Percentiles rank a stretch among this genome's conserved stretches.
These are phyloP conservation scores for Nymphalis io DNA, from an alignment of 1,140 invertebrate species.

Conservation along the genomic window DNA sequence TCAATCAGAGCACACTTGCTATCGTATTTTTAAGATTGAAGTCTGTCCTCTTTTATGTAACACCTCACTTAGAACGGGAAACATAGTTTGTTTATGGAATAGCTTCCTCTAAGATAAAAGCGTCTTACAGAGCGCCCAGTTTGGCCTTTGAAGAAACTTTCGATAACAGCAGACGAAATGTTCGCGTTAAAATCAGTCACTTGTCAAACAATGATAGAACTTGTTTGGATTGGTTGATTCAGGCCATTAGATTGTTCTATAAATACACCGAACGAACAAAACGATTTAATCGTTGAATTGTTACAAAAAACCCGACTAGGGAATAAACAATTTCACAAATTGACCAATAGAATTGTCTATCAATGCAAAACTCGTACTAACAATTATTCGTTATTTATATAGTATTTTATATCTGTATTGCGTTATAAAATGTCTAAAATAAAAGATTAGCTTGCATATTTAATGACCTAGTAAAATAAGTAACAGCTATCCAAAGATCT, in stretches of 20 bases:
- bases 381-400: no score
- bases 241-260: not conserved
- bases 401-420: no score
- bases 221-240: constrained; percentile 5
- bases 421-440: no score
- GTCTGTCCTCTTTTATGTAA: constrained; percentile 24
- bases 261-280: not conserved
- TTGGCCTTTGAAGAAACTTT: constrained; percentile 17
- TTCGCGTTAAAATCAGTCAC: constrained; percentile 18
- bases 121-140: not conserved
- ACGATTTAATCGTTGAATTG: not conserved
- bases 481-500: no score
- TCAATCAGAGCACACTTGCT: not conserved
- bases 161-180: constrained; percentile 10
- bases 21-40: constrained; percentile 3
- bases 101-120: constrained; percentile 32
- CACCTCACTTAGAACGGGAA: constrained; percentile 26
- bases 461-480: no score
- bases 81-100: constrained; percentile 21
- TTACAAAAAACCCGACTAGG: not conserved
- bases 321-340: not conserved
- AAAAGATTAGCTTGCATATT: no score
- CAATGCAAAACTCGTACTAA: no score
- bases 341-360: no score
- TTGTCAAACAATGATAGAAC: constrained; percentile 3